Conservation (phyloP, 1,140 invertebrate species). For the Aphaenogaster floridana region DNA sequence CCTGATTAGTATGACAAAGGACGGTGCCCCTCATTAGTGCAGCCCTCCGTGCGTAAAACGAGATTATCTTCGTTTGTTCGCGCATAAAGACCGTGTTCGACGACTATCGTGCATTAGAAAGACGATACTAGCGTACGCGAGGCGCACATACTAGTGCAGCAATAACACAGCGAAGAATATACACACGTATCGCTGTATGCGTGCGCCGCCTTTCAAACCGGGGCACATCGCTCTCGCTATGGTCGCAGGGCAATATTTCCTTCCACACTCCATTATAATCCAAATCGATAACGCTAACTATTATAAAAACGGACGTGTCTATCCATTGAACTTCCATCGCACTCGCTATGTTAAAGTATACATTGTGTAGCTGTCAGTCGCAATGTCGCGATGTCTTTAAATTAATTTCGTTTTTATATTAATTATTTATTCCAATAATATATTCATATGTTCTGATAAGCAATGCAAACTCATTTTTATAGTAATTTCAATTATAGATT, state of each 20-base stretch:
- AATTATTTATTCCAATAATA: constrained; percentile 20
- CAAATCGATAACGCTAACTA: constrained; percentile 73
- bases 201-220: constrained; percentile 30
- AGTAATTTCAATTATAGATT: background rate
- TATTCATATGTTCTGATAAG: too few species aligned
- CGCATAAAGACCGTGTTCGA: constrained; percentile 64
- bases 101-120: constrained; percentile 70
- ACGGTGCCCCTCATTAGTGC: constrained; percentile 70
- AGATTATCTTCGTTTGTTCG: constrained; percentile 77
- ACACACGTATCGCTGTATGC: background rate
- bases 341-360: constrained; percentile 64
- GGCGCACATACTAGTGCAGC: constrained; percentile 38
- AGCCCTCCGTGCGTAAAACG: constrained; percentile 73
- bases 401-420: constrained; percentile 16
- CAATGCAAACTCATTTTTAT: background rate
- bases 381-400: constrained; percentile 22
- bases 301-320: constrained; percentile 64
- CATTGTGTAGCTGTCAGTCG: constrained; percentile 51
- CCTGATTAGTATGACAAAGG: constrained; percentile 64
- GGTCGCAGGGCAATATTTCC: constrained; percentile 57
- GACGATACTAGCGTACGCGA: constrained; percentile 52
- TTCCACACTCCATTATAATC: constrained; percentile 61
- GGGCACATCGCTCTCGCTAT: constrained; percentile 7
- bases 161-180: constrained; percentile 34
- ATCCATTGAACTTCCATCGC: constrained; percentile 42